Base-by-base conservation (phyloP, 2,797 vertebrate species). In the Lemur catta region DNA sequence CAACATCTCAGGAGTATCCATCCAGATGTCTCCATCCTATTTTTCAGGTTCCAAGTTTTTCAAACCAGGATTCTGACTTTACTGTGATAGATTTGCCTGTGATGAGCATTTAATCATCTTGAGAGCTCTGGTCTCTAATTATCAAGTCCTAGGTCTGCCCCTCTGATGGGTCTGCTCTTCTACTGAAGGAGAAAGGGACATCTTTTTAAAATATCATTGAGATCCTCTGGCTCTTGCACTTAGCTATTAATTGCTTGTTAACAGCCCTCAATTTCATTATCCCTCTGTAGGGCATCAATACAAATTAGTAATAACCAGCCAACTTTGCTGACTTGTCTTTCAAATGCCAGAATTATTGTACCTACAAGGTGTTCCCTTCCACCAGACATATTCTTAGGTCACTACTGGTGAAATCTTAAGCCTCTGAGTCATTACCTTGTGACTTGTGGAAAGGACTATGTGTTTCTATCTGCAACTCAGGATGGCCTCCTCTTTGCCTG, bases 251-350 rank as follows among this genome's bases (percentile, higher is more conserved):
- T 85, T 89, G 74, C 72, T 88, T 84, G 65, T 75, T 93, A 95
- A 84, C 26, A 75, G 24, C 82, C 17, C 12, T 75, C 43, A 50
- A 33, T 88, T 38, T 89, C 84, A 85, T 94, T 84, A 67, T 78
- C 41, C 48, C n/a, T 75, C 88, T 91, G 46, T 87, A 84, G 33
- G 50, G 14, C 38, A 80, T 96, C 30, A 50, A 63, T 93, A 95
- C 55, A 93, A 94, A 94, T 91, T 93, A 26, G 3, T 80, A 88
- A 81, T 89, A 94, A 94, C 61, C 24, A 91, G 78, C 30, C 78
- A 93, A 65, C 12, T 94, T 86, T 72, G 18, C 41, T 81, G 26
- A 24, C 78, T 41, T 94, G 59, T 69, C 50, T 78, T 94, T 88
- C 82, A 67, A 76, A 93, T 84, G 59, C 48, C 61, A 85, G 57